phyloP scores from a whole-genome alignment of 2,797 vertebrate genomes.

The Nannoperca obscura region DNA sequence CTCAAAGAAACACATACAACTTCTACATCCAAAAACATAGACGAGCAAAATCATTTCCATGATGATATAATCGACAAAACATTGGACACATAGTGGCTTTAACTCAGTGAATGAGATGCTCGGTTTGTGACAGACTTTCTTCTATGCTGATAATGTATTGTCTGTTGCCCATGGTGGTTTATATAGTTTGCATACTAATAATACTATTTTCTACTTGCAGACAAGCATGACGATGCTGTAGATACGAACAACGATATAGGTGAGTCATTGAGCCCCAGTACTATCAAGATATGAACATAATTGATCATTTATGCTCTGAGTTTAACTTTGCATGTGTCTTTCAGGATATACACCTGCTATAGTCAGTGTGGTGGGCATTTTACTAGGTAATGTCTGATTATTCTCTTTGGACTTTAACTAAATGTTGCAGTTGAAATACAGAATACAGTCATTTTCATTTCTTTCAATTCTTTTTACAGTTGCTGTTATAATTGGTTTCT shows the following conservation, averaged over 20 bases:
- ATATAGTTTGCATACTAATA: constrained; percentile 18
- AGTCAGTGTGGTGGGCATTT: constrained; percentile 12
- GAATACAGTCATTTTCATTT: background rate
- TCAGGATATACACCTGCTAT: constrained; percentile 43
- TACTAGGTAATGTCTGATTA: constrained; percentile 60
- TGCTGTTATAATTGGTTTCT: rapidly evolving
- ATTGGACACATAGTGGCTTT: background rate
- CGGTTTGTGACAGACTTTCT: background rate
- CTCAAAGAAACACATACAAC: background rate
- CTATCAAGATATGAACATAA: background rate
- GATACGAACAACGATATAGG: background rate
- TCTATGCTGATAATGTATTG: background rate
- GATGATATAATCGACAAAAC: background rate
- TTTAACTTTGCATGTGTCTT: constrained; percentile 46
- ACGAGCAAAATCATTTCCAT: background rate
- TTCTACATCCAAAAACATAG: background rate
- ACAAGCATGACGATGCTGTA: rapidly evolving
- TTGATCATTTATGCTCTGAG: background rate
- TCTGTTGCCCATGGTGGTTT: background rate
- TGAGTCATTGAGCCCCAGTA: constrained; percentile 54
- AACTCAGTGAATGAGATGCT: background rate
- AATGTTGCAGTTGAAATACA: background rate
- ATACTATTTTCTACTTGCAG: constrained; percentile 55
- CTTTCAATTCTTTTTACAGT: constrained; percentile 42
- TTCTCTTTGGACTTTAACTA: background rate